A percentile compares a stretch with the other conserved stretches of the same genome.
phyloP scores from a whole-genome alignment of 2,888 invertebrate genomes.

The Drosophila mayaguana region DNA sequence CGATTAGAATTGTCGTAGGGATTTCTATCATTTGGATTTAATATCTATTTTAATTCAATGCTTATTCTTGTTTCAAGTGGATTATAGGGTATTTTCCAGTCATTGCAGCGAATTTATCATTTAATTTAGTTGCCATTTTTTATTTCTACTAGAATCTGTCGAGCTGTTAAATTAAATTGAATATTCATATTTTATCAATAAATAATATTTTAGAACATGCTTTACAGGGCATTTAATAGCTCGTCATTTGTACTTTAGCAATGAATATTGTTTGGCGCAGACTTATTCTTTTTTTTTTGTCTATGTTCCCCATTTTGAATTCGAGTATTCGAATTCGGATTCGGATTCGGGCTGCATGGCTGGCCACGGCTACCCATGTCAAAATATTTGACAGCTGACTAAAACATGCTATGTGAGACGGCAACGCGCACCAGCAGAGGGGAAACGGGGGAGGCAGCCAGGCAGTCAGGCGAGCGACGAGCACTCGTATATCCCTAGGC shows the following conservation, averaged over 20 bases:
- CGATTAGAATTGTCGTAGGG: background rate
- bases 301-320: constrained; percentile 58
- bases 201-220: too few relatives aligned
- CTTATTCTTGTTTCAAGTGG: too few relatives aligned
- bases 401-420: constrained; percentile 83
- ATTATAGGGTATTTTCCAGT: background rate
- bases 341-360: constrained; percentile 53
- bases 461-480: constrained; percentile 23
- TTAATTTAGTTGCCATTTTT: background rate
- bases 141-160: too few relatives aligned
- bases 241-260: background rate
- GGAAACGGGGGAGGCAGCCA: constrained; percentile 26
- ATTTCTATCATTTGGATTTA: background rate
- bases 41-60: background rate
- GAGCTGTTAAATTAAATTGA: too few relatives aligned
- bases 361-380: constrained; percentile 84
- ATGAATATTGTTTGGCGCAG: constrained; percentile 36
- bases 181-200: too few relatives aligned
- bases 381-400: constrained; percentile 86
- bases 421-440: constrained; percentile 54
- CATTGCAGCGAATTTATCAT: accelerated
- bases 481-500: constrained; percentile 16
- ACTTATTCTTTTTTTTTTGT: constrained; percentile 45
- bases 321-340: constrained; percentile 45
- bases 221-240: constrained; percentile 29